phyloP scores from a whole-genome alignment of 1,140 invertebrate species.

The Dreissena rostriformis region DNA sequence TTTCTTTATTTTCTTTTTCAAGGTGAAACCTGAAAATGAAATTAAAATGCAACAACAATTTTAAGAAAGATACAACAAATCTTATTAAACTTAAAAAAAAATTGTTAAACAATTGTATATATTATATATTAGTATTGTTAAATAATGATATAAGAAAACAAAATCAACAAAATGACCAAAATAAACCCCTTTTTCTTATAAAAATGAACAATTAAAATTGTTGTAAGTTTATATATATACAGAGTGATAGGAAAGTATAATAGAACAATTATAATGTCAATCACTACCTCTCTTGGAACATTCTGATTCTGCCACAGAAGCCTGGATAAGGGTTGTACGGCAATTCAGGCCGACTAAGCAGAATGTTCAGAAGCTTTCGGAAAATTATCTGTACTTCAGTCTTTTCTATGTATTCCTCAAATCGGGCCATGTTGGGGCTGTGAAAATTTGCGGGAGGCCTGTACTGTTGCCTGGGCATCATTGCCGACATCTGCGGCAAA shows the following conservation, averaged over 20 bases:
- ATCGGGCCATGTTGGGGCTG: conserved; percentile 34
- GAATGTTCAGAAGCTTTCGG: conserved; percentile 34
- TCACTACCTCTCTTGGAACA: conserved; percentile 41
- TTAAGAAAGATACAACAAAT: no score
- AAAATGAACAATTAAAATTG: no score
- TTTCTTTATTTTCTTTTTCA: conserved; percentile 28
- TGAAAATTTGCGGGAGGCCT: conserved; percentile 35
- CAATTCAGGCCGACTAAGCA: conserved; percentile 41
- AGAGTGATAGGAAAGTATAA: no score
- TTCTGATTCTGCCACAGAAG: conserved; percentile 30
- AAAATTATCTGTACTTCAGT: conserved; percentile 51
- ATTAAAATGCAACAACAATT: no score
- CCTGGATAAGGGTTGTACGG: conserved; percentile 59
- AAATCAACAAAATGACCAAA: no score
- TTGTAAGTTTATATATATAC: no score
- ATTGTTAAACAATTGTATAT: no score
- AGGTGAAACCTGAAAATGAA: conserved; percentile 49
- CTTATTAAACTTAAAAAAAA: no score
- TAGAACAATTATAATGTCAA: no score
- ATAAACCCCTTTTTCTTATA: no score
- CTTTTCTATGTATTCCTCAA: conserved; percentile 49
- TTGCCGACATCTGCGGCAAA: conserved; percentile 17
- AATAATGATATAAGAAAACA: no score
- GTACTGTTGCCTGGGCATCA: conserved; percentile 35
- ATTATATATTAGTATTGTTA: no score